Percentiles rank a stretch among this genome's conserved stretches.
Conservation (phyloP, 2,797 vertebrate genomes). For the Phataginus tetradactyla region DNA sequence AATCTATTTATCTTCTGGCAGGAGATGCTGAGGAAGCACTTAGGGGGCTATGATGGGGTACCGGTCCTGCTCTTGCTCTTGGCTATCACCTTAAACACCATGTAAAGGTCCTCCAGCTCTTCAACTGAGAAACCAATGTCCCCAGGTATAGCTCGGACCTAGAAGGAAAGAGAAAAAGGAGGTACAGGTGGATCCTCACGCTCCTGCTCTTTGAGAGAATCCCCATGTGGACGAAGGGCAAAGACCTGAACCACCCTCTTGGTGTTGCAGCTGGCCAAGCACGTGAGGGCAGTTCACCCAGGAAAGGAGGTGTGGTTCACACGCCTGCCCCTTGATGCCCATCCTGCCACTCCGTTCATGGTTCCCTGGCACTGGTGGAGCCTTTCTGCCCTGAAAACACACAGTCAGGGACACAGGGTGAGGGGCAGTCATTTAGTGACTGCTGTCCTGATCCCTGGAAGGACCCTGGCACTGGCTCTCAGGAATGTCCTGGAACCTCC, state of each 20-base stretch:
- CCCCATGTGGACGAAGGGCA: accelerated
- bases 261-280: not conserved
- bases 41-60: not conserved
- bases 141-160: constrained; percentile 96
- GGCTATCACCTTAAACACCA: constrained; percentile 96
- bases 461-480: not conserved
- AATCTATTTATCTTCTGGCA: not conserved
- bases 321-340: not conserved
- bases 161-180: constrained; percentile 25
- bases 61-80: not conserved
- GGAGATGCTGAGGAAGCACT: not conserved
- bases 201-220: not conserved
- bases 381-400: not conserved
- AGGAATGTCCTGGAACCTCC: not conserved
- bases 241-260: not conserved
- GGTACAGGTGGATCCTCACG: not conserved
- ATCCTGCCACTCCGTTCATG: not conserved
- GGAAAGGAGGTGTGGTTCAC: not conserved
- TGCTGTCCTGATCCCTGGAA: not conserved
- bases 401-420: not conserved
- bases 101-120: constrained; percentile 96
- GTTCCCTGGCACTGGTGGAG: not conserved
- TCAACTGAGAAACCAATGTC: constrained; percentile 96
- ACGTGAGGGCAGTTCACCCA: not conserved
- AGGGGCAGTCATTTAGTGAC: not conserved